Evolutionary conservation across 2,113 vertebrate genomes (phyloP), one percentile per base, ranked within the genome.

Genomic region (Takifugu flavidus): DNA sequence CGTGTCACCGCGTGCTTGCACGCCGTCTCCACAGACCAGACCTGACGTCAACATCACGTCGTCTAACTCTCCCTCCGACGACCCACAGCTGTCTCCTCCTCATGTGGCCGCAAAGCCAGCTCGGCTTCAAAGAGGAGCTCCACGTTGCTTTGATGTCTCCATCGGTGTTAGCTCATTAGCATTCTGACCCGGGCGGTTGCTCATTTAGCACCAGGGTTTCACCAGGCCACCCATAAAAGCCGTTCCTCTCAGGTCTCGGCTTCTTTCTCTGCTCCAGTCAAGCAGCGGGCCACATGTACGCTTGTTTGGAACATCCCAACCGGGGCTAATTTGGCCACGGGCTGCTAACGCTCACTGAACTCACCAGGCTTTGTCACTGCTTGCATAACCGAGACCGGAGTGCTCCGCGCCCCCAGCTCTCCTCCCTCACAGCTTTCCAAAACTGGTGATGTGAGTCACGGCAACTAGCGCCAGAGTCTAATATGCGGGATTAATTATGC

Each of bases 171-270:
- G 60, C 81, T 87, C 74, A 79, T 89, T 88, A 87, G 72, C 77
- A 87, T 89, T 87, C 80, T 69, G 74, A 83, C 75, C 82, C 77
- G 76, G 85, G 78, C 56, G 14, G 27, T 67, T 66, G 75, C 62
- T 73, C 75, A 78, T 86, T 90, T 86, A 87, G 85, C 72, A 53
- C 66, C 31, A 14, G 58, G 74, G 81, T 82, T 83, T 80, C 80
- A 84, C 79, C 65, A 82, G 80, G 87, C 86, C 84, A 84, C 82
- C 83, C 82, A 85, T 85, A 88, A 82, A 85, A 88, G 86, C 82
- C 28, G 28, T 73, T 75, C 59, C 61, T 58, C 61, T 71, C 58
- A 72, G 60, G 62, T 79, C 65, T 62, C 20, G 54, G 66, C 56
- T 65, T 42, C 43, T 64, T 73, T 63, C 50, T 59, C 25, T 53